These are phyloP conservation scores for Cyrtodaria siliqua DNA, from an alignment of 2,888 invertebrate genomes.

Conservation along the genomic window DNA sequence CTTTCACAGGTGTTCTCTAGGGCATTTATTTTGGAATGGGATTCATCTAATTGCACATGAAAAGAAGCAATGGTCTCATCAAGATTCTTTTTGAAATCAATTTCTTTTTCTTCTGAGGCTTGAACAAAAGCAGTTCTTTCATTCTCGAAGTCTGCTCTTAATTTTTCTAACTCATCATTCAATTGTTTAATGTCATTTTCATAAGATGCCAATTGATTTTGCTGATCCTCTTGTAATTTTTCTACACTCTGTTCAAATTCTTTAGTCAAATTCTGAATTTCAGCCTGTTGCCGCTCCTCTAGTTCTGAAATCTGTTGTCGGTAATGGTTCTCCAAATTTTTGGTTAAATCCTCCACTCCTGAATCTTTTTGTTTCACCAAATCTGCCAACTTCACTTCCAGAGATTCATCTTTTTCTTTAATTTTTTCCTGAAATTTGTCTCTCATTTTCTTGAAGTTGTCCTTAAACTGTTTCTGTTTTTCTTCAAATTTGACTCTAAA, in stretches of 20 bases:
- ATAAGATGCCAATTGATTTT: slow-evolving; percentile 15
- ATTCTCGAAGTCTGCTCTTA: slow-evolving; percentile 29
- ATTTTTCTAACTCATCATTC: slow-evolving; percentile 30
- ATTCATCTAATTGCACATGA: slow-evolving; percentile 21
- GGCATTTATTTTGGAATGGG: slow-evolving; percentile 31
- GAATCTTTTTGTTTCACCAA: slow-evolving; percentile 76
- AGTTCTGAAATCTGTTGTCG: slow-evolving; percentile 69
- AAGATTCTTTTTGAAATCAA: slow-evolving; percentile 14
- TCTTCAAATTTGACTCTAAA: slow-evolving; percentile 77
- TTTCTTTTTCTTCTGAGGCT: slow-evolving; percentile 13
- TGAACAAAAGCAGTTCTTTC: slow-evolving; percentile 8
- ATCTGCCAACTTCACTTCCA: slow-evolving; percentile 72
- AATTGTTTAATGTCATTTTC: slow-evolving; percentile 10
- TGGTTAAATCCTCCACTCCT: slow-evolving; percentile 69
- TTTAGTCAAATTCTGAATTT: slow-evolving; percentile 54
- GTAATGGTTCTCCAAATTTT: slow-evolving; percentile 67
- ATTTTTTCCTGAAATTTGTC: slow-evolving; percentile 76
- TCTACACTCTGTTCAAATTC: slow-evolving; percentile 68
- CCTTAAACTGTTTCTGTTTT: slow-evolving; percentile 78
- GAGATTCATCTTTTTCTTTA: slow-evolving; percentile 76
- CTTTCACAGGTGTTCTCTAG: slow-evolving; percentile 18
- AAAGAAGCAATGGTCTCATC: slow-evolving; percentile 9
- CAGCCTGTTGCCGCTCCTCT: slow-evolving; percentile 64
- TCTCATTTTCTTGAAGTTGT: slow-evolving; percentile 76
- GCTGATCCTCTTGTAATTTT: slow-evolving; percentile 35